Evolutionary conservation across 2,888 invertebrate genomes (phyloP), one percentile per base, ranked within the genome.

Genomic region (Cryptocheilus praepositus): DNA sequence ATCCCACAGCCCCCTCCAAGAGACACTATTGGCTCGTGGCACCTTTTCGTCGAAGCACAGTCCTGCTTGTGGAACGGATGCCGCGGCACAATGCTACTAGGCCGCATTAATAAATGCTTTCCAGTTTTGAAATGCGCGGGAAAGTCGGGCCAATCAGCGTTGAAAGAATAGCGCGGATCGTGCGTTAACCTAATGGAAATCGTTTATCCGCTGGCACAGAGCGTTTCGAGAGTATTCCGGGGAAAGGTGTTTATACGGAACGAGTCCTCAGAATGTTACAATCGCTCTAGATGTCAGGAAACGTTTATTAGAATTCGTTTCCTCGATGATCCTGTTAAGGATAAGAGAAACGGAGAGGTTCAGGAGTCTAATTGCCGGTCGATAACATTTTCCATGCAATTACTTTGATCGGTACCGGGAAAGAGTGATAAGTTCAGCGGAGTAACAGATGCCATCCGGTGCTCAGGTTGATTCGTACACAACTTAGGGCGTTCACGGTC

Each of bases 401-500:
- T 11, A 11, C 7, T 4, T 11, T n/a, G n/a, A n/a, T n/a, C n/a
- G n/a, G n/a, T n/a, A n/a, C n/a, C n/a, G n/a, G n/a, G n/a, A n/a
- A n/a, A 11, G 36, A 36, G 36, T 36, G 8, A 36, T 1, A 1
- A 7, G 36, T 11, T 1, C 7, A 36, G 36, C 36, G 36, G 36
- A 7, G 11, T 36, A 11, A 62, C 36, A 25, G 55, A 8, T 65
- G 15, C 25, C 51, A 25, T 65, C 22, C 21, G 19, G 46, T 57
- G 36, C 59, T 53, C 18, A 36, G 4, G 54, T 52, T 15, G 52
- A 66, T 63, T 55, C 66, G 61, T 3, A 15, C 55, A 16, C 55
- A n/a, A n/a, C 67, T 65, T 56, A 62, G 69, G 73, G 73, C 75
- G 78, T 73, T 75, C 70, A 66, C 66, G 71, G 61, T 22, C 72